Conservation (phyloP, 2,888 invertebrate genomes). For the Athalia circularis region DNA sequence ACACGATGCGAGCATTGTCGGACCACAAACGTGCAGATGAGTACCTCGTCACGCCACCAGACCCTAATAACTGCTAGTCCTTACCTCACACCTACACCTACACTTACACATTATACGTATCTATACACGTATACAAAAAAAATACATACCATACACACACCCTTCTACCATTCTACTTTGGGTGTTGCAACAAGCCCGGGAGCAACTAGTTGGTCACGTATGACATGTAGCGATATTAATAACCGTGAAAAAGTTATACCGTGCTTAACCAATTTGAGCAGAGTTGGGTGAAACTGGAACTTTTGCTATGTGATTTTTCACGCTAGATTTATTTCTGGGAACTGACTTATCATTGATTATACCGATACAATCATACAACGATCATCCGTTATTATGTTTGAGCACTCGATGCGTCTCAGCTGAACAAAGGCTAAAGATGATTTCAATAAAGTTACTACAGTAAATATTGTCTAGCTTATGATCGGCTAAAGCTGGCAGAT, state of each 20-base stretch:
- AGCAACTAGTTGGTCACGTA: slow-evolving; percentile 63
- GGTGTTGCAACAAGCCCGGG: slow-evolving; percentile 66
- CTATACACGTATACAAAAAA: neutral
- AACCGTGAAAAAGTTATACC: neutral
- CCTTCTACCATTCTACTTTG: slow-evolving; percentile 48
- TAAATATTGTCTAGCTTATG: too few relatives aligned
- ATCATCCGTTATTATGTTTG: too few relatives aligned
- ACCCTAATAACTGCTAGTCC: slow-evolving; percentile 91
- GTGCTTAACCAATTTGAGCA: too few relatives aligned
- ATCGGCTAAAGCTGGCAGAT: too few relatives aligned
- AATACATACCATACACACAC: neutral
- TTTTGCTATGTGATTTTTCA: too few relatives aligned
- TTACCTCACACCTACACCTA: slow-evolving; percentile 69
- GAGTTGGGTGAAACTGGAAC: too few relatives aligned
- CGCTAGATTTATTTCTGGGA: too few relatives aligned
- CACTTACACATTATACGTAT: slow-evolving; percentile 53
- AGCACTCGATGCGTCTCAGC: too few relatives aligned
- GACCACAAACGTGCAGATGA: slow-evolving; percentile 96
- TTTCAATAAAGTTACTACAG: too few relatives aligned
- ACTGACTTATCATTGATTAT: too few relatives aligned
- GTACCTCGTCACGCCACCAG: slow-evolving; percentile 89
- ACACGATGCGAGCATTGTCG: slow-evolving; percentile 92
- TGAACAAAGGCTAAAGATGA: too few relatives aligned
- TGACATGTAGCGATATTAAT: slow-evolving; percentile 24
- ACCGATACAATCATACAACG: too few relatives aligned